phyloP scores from a whole-genome alignment of 2,797 vertebrate genomes.

The Gallirallus australis region DNA sequence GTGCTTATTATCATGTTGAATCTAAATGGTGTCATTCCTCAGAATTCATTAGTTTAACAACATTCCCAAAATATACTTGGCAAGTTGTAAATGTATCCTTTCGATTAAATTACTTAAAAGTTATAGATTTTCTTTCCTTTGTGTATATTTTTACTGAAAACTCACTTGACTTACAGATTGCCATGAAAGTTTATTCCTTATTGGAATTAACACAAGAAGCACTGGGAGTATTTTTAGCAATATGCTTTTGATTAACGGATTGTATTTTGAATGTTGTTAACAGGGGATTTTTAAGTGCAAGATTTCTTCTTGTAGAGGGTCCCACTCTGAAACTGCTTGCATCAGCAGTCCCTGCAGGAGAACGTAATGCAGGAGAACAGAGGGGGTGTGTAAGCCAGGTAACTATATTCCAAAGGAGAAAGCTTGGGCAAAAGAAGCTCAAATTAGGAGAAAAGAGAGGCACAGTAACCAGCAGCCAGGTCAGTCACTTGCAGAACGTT shows the following conservation, averaged over 20 bases:
- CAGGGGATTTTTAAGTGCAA: slow-evolving; percentile 29
- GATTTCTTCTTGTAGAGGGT: slow-evolving; percentile 21
- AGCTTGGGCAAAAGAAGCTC: not conserved
- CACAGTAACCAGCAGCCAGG: not conserved
- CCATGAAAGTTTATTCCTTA: slow-evolving; percentile 45
- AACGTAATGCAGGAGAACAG: not conserved
- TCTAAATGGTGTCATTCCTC: slow-evolving; percentile 60
- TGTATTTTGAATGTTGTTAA: slow-evolving; percentile 42
- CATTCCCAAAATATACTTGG: slow-evolving; percentile 61
- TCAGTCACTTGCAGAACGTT: not conserved
- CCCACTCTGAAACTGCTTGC: not conserved
- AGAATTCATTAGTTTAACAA: slow-evolving; percentile 73
- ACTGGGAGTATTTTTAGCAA: slow-evolving; percentile 45
- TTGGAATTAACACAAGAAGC: slow-evolving; percentile 56
- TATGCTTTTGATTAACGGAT: slow-evolving; percentile 59
- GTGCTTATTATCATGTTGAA: slow-evolving; percentile 64
- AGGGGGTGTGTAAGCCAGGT: not conserved
- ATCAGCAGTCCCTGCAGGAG: slow-evolving; percentile 32
- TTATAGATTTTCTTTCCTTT: slow-evolving; percentile 52
- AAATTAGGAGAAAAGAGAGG: not conserved
- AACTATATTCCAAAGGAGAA: not conserved
- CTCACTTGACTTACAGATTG: not conserved
- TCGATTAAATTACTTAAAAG: slow-evolving; percentile 47
- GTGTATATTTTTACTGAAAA: slow-evolving; percentile 49
- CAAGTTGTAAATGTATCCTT: slow-evolving; percentile 49